A percentile compares a stretch with the other conserved stretches of the same genome.
phyloP scores from a whole-genome alignment of 2,113 vertebrate genomes.

The Crypturellus undulatus region DNA sequence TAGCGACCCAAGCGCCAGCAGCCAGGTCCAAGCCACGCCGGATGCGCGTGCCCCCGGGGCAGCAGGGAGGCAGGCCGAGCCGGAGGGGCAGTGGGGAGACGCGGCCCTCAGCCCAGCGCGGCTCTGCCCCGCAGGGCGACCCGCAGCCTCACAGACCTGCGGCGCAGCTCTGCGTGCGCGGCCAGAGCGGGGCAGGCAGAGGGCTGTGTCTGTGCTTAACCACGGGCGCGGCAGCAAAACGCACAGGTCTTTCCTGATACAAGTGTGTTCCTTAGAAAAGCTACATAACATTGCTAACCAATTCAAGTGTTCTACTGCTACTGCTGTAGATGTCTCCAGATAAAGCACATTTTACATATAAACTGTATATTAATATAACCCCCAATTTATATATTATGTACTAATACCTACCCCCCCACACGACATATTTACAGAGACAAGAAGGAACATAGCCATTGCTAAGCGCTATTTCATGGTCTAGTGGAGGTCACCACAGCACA shows the following conservation, averaged over 20 bases:
- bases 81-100: not conserved
- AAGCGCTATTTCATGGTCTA: not conserved
- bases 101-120: too few species aligned
- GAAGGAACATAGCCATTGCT: not conserved
- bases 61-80: not conserved
- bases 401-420: not conserved
- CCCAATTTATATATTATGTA: not conserved
- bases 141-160: not conserved
- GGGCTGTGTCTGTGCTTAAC: accelerated
- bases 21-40: not conserved
- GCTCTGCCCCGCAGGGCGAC: not conserved
- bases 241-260: not conserved
- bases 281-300: not conserved
- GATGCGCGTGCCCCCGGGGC: not conserved
- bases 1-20: not conserved
- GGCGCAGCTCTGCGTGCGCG: not conserved
- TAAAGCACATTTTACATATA: not conserved
- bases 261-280: not conserved
- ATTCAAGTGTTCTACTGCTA: not conserved
- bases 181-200: not conserved
- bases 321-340: not conserved
- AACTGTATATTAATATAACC: not conserved
- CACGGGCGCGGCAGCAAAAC: not conserved
- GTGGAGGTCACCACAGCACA: not conserved
- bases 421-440: not conserved